Evolutionary conservation across 2,113 vertebrate genomes (phyloP).

Genomic region (sheep (Ovis aries)): DNA sequence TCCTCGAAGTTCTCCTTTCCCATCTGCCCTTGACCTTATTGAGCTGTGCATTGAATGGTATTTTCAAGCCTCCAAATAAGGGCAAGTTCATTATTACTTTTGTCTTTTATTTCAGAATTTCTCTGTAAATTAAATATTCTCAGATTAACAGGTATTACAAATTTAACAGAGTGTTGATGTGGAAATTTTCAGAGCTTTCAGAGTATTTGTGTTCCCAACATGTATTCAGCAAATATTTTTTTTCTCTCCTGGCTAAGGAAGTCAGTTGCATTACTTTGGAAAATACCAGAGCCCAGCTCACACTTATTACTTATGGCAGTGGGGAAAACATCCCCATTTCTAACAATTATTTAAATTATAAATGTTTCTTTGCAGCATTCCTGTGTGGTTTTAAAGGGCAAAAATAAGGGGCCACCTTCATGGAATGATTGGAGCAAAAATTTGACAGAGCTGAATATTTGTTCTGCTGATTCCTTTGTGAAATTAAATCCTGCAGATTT

Average conservation of each 20-base stretch:
- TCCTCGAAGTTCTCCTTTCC: not conserved
- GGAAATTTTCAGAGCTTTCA: not conserved
- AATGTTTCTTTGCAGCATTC: not conserved
- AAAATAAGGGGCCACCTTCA: not conserved
- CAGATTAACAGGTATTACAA: not conserved
- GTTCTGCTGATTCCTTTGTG: slow-evolving; percentile 32
- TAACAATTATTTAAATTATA: slow-evolving; percentile 2
- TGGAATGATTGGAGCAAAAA: slow-evolving; percentile 38
- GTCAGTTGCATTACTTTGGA: not conserved
- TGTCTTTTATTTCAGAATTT: not conserved
- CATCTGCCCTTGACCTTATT: not conserved
- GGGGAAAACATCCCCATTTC: not conserved
- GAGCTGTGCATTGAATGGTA: not conserved
- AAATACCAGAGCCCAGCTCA: not conserved
- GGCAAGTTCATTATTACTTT: not conserved
- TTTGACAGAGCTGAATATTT: slow-evolving; percentile 33
- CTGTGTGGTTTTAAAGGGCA: slow-evolving; percentile 22
- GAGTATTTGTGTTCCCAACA: not conserved
- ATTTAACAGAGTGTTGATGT: not conserved
- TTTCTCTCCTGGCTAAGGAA: not conserved
- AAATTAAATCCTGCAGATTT: slow-evolving; percentile 48
- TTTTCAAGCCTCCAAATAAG: not conserved
- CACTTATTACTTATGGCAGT: not conserved
- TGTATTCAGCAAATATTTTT: not conserved
- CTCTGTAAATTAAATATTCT: not conserved